A percentile compares a stretch with the other conserved stretches of the same genome.
Evolutionary conservation across 2,888 invertebrate species (phyloP).

Genomic region (Cistogaster globosa): DNA sequence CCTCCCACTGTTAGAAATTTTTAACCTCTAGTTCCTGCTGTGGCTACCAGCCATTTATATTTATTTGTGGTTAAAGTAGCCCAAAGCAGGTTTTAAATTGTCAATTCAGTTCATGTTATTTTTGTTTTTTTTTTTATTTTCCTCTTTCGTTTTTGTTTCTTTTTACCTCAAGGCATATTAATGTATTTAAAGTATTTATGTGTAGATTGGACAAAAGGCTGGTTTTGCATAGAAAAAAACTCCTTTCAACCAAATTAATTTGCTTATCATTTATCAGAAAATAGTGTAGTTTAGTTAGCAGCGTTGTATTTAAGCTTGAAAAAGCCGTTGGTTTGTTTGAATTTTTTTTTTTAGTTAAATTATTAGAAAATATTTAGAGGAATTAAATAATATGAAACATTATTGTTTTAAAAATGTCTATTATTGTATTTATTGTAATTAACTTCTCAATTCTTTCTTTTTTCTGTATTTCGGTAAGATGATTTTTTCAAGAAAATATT

Average conservation of each 20-base stretch:
- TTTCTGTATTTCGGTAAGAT: too few relatives aligned
- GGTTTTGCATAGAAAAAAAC: constrained; percentile 5
- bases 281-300: background rate
- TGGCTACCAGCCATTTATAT: constrained; percentile 18
- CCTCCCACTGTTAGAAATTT: constrained; percentile 17
- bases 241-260: constrained; percentile 52
- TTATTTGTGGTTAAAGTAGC: constrained; percentile 34
- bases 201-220: constrained; percentile 36
- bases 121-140: constrained; percentile 42
- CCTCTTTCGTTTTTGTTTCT: constrained; percentile 2
- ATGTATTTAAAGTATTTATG: constrained; percentile 23
- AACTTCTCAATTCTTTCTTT: too few relatives aligned
- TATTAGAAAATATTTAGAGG: background rate
- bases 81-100: constrained; percentile 60
- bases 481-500: too few relatives aligned
- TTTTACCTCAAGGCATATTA: constrained; percentile 46
- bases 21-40: background rate
- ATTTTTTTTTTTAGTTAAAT: background rate
- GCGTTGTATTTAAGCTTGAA: background rate
- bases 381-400: too few relatives aligned
- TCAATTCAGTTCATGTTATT: constrained; percentile 65
- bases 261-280: constrained; percentile 54
- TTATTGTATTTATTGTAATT: too few relatives aligned
- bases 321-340: background rate
- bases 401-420: too few relatives aligned